Percentiles rank a stretch among this genome's conserved stretches.
Conservation (phyloP, 1,140 invertebrate species). For the Drosophila ananassae region DNA sequence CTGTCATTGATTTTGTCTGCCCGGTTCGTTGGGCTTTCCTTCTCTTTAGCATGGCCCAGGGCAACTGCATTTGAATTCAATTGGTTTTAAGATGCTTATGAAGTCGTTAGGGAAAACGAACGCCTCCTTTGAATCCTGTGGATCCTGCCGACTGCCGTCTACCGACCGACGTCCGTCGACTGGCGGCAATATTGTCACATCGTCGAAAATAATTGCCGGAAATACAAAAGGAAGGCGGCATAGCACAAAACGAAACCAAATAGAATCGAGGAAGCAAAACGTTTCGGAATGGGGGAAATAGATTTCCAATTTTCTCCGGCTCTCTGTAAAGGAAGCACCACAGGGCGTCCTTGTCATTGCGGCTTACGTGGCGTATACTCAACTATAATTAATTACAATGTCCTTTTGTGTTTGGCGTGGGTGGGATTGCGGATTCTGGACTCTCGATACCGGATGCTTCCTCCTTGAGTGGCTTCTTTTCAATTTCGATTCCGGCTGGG, state of each 20-base stretch:
- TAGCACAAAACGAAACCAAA: conserved; percentile 60
- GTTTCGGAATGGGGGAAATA: conserved; percentile 46
- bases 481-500: conserved; percentile 65
- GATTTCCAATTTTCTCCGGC: conserved; percentile 74
- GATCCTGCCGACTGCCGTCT: conserved; percentile 7
- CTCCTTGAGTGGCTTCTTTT: conserved; percentile 73
- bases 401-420: conserved; percentile 29
- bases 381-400: conserved; percentile 73
- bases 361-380: conserved; percentile 65
- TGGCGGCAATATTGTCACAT: conserved; percentile 73
- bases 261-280: conserved; percentile 49
- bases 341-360: conserved; percentile 52
- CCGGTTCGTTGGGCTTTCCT: background rate
- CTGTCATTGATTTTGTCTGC: conserved; percentile 29
- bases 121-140: conserved; percentile 7
- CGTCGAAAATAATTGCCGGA: conserved; percentile 79
- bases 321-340: conserved; percentile 58
- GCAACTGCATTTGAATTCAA: conserved; percentile 70
- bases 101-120: conserved; percentile 58
- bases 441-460: conserved; percentile 12
- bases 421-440: background rate
- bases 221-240: conserved; percentile 73
- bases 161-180: background rate
- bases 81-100: conserved; percentile 64
- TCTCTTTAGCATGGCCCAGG: conserved; percentile 3